A percentile compares a stretch with the other conserved stretches of the same genome.
Evolutionary conservation across 2,113 vertebrate species (phyloP).

Genomic region (Scophthalmus maximus): DNA sequence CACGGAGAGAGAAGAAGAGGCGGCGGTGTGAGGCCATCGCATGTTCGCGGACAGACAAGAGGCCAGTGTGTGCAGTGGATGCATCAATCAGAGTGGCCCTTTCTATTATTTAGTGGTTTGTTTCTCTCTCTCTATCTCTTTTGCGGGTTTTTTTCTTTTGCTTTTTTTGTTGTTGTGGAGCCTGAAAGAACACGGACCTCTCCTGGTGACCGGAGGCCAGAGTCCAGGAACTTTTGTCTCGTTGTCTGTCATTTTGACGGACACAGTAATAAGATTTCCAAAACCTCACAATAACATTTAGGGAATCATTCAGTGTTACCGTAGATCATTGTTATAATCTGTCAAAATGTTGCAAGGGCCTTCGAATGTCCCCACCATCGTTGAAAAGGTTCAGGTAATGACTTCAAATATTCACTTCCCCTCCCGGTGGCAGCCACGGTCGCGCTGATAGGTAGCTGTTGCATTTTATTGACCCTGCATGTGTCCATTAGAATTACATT

Average conservation of each 20-base stretch:
- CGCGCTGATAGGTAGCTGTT: no score
- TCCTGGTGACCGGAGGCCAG: background rate
- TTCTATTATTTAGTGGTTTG: conserved; percentile 47
- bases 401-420: no score
- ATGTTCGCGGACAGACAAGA: conserved; percentile 32
- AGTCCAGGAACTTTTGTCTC: background rate
- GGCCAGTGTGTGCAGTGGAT: conserved; percentile 45
- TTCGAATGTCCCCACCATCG: no score
- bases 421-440: no score
- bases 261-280: no score
- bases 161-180: background rate
- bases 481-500: no score
- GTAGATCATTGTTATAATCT: no score
- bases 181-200: background rate
- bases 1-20: conserved; percentile 68
- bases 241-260: background rate
- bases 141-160: conserved; percentile 1
- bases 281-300: no score
- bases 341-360: no score
- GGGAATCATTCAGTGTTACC: no score
- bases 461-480: no score
- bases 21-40: background rate
- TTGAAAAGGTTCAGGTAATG: no score
- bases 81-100: conserved; percentile 41
- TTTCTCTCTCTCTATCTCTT: background rate